Evolutionary conservation across 2,888 invertebrate genomes (phyloP).

Genomic region (Marasmarcha lunaedactyla): DNA sequence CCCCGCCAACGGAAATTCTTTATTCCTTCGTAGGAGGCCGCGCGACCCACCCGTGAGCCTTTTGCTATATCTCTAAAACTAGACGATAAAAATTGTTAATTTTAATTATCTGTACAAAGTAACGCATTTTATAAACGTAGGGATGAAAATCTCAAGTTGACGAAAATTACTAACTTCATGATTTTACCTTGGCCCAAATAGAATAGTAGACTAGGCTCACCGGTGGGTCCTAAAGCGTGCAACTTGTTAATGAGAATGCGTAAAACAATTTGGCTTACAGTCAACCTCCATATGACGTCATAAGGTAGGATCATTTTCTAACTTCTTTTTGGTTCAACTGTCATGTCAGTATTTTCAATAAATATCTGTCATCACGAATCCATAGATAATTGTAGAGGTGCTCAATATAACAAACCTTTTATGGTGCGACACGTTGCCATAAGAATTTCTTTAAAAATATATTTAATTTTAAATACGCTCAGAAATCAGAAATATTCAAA

Average conservation of each 20-base stretch:
- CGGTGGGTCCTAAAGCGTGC: neutral
- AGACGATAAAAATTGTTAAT: conserved; percentile 8
- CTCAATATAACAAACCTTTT: neutral
- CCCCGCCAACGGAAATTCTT: conserved; percentile 6
- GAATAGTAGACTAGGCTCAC: neutral
- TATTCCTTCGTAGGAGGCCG: conserved; percentile 5
- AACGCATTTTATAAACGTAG: conserved; percentile 10
- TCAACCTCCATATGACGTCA: too few species aligned
- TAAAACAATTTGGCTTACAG: too few species aligned
- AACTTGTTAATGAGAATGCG: neutral
- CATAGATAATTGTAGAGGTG: too few species aligned
- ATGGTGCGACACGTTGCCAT: neutral
- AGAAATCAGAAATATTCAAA: too few species aligned
- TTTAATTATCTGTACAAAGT: conserved; percentile 8
- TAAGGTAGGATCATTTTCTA: too few species aligned
- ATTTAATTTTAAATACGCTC: too few species aligned
- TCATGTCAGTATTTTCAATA: too few species aligned
- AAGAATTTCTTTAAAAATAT: too few species aligned
- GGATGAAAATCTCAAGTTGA: conserved; percentile 12
- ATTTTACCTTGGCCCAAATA: conserved; percentile 9
- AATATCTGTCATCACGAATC: too few species aligned
- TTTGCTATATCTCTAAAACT: conserved; percentile 4
- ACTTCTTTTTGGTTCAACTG: too few species aligned
- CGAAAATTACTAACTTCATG: conserved; percentile 9
- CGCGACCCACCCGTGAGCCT: conserved; percentile 6